phyloP scores from a whole-genome alignment of 2,797 vertebrate species.

The Gymnoscopelus braueri region DNA sequence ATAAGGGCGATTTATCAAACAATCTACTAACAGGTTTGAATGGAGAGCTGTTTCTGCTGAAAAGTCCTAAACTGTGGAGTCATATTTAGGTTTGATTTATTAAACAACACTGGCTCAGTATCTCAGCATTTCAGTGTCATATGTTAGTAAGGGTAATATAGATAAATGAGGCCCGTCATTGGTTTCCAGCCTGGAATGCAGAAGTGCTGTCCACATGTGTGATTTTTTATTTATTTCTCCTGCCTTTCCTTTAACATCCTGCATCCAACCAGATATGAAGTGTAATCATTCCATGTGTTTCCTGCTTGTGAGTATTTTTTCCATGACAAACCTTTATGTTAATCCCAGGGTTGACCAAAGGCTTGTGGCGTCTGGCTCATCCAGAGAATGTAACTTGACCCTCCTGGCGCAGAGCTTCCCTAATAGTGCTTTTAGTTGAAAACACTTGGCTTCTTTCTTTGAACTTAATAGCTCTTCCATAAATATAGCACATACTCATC shows the following conservation, averaged over 20 bases:
- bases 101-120: background rate
- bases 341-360: slow-evolving; percentile 13
- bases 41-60: too few species aligned
- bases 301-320: slow-evolving; percentile 5
- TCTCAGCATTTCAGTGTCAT: slow-evolving; percentile 1
- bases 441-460: slow-evolving; percentile 49
- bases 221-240: background rate
- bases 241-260: background rate
- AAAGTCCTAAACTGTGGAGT: too few species aligned
- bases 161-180: background rate
- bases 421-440: slow-evolving; percentile 39
- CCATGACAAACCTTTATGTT: slow-evolving; percentile 26
- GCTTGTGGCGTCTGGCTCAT: slow-evolving; percentile 20
- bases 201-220: background rate
- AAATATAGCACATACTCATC: slow-evolving; percentile 57
- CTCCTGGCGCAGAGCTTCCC: slow-evolving; percentile 31
- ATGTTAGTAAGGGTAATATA: background rate
- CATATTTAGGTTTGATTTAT: background rate
- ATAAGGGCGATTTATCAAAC: too few species aligned
- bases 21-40: too few species aligned
- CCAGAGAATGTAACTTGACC: slow-evolving; percentile 30
- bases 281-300: slow-evolving; percentile 26
- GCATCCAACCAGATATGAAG: background rate
- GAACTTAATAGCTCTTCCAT: slow-evolving; percentile 47
- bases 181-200: background rate